Evolutionary conservation across 64 coral and sea anemone species (phyloP), one percentile per base, ranked within the genome.

Genomic region (Anthopleura sola): DNA sequence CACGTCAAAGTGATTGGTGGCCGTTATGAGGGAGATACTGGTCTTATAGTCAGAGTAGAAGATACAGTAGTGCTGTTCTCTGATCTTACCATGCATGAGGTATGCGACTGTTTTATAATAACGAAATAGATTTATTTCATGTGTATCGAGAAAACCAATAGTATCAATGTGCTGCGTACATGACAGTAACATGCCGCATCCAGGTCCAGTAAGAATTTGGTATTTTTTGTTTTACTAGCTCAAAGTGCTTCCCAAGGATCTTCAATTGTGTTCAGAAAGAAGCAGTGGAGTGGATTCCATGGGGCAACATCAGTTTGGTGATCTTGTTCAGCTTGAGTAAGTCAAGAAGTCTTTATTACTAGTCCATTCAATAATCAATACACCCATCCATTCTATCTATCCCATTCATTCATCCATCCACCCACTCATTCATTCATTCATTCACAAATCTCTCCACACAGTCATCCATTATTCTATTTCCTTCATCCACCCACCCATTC

Each of bases 11-110:
- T 99, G 78, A 94, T 99, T 18, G 76, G 93, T 82, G 97, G 97
- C 39, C 93, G 93, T 26, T 99, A 94, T 90, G 97, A 99, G 50
- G 97, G 97, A 20, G 97, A 99, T 60, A 99, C 97, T 28, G 97
- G 97, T 17, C 90, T 99, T 33, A 94, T 99, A 48, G 87, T 99
- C 18, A 84, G 97, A 75, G 97, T 99, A 12, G 88, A 89, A 83
- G 81, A 84, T 50, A 94, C 88, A 39, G 97, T 91, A 39, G 93
- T 99, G 4, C 77, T 99, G 40, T 99, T 99, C 85, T 94, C 97
- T 32, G 97, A 99, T 87, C 87, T 99, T n/a, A 99, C 97, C 6
- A 99, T 99, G 97, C 97, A 99, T 34, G 95, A 98, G 95, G 95
- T 98, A 86, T 38, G 82, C 62, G 20, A 16, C 16, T 39, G 23